These are phyloP conservation scores for Apteryx owenii DNA, from an alignment of 2,113 vertebrate species.

Conservation along the genomic window DNA sequence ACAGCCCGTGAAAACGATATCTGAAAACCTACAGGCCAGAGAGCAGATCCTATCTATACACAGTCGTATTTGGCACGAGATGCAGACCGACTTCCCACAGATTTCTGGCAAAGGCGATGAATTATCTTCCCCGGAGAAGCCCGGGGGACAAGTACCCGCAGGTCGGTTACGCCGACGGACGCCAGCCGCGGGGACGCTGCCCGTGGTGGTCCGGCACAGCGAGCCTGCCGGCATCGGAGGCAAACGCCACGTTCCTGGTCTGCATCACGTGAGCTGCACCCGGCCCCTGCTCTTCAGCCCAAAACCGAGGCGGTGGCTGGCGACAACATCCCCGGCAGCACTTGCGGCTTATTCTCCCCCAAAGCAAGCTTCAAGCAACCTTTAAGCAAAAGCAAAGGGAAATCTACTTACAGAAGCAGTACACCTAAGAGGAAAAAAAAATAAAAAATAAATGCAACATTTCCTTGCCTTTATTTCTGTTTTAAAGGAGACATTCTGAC, in stretches of 20 bases:
- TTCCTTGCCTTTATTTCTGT: background rate
- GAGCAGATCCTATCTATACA: background rate
- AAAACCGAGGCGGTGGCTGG: rapidly evolving
- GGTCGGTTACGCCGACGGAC: rapidly evolving
- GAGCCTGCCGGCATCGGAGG: too few species aligned
- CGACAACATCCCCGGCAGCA: rapidly evolving
- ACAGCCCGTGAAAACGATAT: background rate
- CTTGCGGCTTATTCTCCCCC: rapidly evolving
- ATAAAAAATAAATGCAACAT: background rate
- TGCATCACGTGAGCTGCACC: rapidly evolving
- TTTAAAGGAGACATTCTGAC: background rate
- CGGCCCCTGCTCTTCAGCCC: rapidly evolving
- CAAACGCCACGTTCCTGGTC: rapidly evolving
- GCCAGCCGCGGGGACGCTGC: too few species aligned
- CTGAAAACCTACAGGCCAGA: rapidly evolving
- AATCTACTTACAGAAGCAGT: rapidly evolving
- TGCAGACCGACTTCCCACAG: rapidly evolving
- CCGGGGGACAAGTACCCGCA: rapidly evolving
- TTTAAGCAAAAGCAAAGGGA: too few species aligned
- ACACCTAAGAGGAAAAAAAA: background rate
- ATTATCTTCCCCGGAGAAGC: background rate
- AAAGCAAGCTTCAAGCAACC: rapidly evolving
- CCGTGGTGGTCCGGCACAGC: too few species aligned
- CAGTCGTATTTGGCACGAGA: rapidly evolving
- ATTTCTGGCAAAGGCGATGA: background rate